Conservation (phyloP, 1,140 invertebrate genomes). For the Macrosteles quadrilineatus region DNA sequence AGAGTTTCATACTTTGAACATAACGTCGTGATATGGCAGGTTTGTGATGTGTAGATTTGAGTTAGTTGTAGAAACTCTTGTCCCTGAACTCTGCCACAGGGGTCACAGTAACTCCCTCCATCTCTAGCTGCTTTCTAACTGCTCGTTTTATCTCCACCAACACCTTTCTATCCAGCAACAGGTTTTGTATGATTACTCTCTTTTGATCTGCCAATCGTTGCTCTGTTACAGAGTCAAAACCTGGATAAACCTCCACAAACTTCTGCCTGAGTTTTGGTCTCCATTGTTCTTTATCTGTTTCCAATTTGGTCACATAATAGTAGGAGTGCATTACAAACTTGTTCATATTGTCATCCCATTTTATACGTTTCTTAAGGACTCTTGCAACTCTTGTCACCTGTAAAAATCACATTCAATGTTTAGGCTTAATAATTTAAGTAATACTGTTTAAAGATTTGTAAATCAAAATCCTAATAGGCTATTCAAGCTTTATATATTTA, state of each 20-base stretch:
- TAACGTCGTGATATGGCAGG: too few relatives aligned
- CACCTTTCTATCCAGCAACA: neutral
- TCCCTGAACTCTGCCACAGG: neutral
- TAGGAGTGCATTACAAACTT: neutral
- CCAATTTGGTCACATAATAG: neutral
- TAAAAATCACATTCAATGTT: neutral
- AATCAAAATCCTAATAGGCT: too few relatives aligned
- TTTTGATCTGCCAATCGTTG: neutral
- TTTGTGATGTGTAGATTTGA: too few relatives aligned
- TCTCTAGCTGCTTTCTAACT: neutral
- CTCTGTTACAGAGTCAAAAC: neutral
- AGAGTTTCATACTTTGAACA: too few relatives aligned
- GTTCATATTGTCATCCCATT: conserved; percentile 2
- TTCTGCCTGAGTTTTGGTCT: neutral
- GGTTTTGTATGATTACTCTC: neutral
- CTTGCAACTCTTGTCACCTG: neutral
- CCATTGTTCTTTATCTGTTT: neutral
- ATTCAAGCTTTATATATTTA: too few relatives aligned
- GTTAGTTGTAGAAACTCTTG: neutral
- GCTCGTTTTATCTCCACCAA: neutral
- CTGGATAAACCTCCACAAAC: neutral
- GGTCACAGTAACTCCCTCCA: neutral
- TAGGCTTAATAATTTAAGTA: too few relatives aligned
- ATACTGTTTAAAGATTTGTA: too few relatives aligned
- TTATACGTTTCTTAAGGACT: neutral